Base-by-base conservation (phyloP, 2,113 vertebrate genomes). In the Ploceus nigricollis region DNA sequence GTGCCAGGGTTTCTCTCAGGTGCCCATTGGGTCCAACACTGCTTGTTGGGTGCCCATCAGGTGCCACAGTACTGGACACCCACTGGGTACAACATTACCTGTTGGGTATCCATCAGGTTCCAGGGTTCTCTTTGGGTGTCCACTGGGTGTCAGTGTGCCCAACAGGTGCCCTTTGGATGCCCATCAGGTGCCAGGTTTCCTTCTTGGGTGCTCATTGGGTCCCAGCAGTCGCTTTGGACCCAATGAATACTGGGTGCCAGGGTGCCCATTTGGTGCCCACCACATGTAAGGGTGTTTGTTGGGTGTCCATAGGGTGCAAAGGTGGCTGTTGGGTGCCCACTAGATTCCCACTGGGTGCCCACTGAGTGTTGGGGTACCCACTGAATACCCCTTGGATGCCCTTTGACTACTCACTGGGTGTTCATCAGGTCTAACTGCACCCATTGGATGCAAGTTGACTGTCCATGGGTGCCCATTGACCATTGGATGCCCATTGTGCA, bases 401-500 rank as follows among this genome's bases (percentile, higher is more conserved):
- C 20, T 35, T 2, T 35, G 39, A 71, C 16, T 28, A 35, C 65
- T 60, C 79, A 60, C 31, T 25, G 35, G 16, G 21, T 42, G 17
- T 19, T 12, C 30, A 30, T 64, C 39, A 33, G 27, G 39, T 33
- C 22, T 51, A 20, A 51, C 31, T 42, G 24, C 24, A 72, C 39
- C 39, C 39, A 45, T 0, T 47, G n/a, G 47, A 53, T 84, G 42
- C 23, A 50, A 56, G 4, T 1, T 66, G 51, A 65, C 15, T 48
- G 50, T 75, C 24, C 30, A 20, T 24, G n/a, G 23, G 35, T 64
- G 23, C 48, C n/a, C 28, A 50, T 0, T 39, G 48, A 58, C 33
- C 33, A 51, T 0, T n/a, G 24, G 31, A 44, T 44, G 31, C 15
- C 31, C 23, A 25, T 1, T 77, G 63, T 33, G 17, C 1, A 4